Conservation (phyloP, 53 echinoderm and acorn worm species). For the Pentamera pediparva region DNA sequence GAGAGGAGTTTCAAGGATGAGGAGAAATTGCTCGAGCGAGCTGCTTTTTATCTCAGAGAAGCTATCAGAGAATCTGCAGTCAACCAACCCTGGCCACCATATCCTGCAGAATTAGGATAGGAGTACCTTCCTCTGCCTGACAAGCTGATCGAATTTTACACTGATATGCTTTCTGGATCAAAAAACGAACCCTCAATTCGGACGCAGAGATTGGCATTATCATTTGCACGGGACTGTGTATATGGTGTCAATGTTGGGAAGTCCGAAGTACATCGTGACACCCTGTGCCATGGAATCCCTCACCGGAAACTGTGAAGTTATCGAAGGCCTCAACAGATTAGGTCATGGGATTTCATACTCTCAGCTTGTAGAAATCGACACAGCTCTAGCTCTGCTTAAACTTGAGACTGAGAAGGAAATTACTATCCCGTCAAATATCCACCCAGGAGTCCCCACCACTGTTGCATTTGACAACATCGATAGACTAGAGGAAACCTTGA, state of each 20-base stretch:
- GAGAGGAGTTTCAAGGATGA: neutral
- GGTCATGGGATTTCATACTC: slow-evolving; percentile 53
- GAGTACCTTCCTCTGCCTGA: neutral
- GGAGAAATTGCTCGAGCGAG: slow-evolving; percentile 24
- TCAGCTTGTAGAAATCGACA: slow-evolving; percentile 41
- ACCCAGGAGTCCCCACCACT: slow-evolving; percentile 17
- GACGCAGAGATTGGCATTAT: slow-evolving; percentile 14
- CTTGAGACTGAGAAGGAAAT: slow-evolving; percentile 4
- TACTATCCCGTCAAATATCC: slow-evolving; percentile 27
- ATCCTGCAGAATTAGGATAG: slow-evolving; percentile 6
- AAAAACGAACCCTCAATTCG: neutral
- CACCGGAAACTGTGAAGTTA: slow-evolving; percentile 47
- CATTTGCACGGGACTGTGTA: slow-evolving; percentile 24
- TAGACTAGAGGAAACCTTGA: slow-evolving; percentile 38
- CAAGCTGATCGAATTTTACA: slow-evolving; percentile 7
- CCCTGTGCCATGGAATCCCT: slow-evolving; percentile 39
- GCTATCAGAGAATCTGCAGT: slow-evolving; percentile 12
- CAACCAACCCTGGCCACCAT: slow-evolving; percentile 27
- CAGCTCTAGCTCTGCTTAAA: slow-evolving; percentile 40
- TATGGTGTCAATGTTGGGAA: slow-evolving; percentile 30
- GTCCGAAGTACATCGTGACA: slow-evolving; percentile 36
- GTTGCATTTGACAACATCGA: slow-evolving; percentile 55
- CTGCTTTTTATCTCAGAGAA: slow-evolving; percentile 38
- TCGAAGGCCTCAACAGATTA: slow-evolving; percentile 35
- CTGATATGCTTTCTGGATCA: slow-evolving; percentile 14